Evolutionary conservation across 2,113 vertebrate species (phyloP).

Genomic region (Hydrochoerus hydrochaeris): DNA sequence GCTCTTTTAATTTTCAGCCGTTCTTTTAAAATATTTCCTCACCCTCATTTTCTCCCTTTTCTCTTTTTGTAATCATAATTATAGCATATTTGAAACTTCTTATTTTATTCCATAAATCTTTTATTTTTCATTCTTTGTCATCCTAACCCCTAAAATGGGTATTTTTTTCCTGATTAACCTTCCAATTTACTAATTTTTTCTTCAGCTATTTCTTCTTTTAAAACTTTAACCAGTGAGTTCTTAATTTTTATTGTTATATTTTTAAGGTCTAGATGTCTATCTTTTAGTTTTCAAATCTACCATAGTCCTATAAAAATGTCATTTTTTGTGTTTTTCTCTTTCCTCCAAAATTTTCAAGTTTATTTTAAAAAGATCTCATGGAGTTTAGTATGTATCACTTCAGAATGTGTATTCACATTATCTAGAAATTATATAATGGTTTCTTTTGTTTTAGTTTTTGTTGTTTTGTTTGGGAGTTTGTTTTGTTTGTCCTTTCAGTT

Average conservation of each 20-base stretch:
- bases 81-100: background rate
- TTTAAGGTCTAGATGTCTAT: background rate
- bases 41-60: background rate
- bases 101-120: background rate
- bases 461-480: background rate
- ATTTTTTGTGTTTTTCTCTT: background rate
- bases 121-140: background rate
- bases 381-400: background rate
- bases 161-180: background rate
- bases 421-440: background rate
- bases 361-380: background rate
- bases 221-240: background rate
- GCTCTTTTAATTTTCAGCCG: no score
- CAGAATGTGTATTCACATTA: background rate
- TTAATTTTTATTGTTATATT: background rate
- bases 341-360: background rate
- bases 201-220: background rate
- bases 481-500: background rate
- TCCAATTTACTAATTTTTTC: background rate
- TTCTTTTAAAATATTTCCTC: background rate
- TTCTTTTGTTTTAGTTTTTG: background rate
- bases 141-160: background rate
- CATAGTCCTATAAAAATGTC: background rate
- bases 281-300: background rate
- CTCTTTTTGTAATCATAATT: background rate